Conservation (phyloP, 2,113 vertebrate species). For the Urocynchramus pylzowi region DNA sequence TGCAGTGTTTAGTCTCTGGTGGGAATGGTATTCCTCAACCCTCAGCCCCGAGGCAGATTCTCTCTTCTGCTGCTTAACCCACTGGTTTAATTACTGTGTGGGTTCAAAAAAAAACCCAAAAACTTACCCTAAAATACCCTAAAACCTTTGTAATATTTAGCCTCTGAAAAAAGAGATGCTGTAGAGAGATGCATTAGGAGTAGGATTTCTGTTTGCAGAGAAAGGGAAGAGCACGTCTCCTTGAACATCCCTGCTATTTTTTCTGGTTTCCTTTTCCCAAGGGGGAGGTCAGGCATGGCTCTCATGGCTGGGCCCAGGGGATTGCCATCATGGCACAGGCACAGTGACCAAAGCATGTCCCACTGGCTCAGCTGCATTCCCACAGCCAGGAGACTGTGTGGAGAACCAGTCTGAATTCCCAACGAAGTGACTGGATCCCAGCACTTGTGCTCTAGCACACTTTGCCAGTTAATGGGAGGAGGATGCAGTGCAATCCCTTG, state of each 20-base stretch:
- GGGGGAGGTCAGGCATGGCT: not conserved
- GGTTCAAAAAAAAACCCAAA: not conserved
- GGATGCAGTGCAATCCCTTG: fast-evolving
- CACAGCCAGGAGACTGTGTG: fast-evolving
- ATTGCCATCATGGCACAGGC: fast-evolving
- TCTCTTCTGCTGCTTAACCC: slow-evolving; percentile 11
- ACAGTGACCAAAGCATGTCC: fast-evolving
- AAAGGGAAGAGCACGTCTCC: not conserved
- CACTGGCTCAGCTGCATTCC: fast-evolving
- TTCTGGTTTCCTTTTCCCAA: not conserved
- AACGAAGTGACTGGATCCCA: fast-evolving
- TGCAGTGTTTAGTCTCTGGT: slow-evolving; percentile 65
- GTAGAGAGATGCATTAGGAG: fast-evolving
- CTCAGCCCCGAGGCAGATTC: slow-evolving; percentile 18
- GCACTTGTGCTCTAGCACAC: not conserved
- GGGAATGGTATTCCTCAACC: slow-evolving; percentile 39
- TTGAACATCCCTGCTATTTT: not conserved
- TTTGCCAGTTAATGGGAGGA: not conserved
- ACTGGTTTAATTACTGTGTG: slow-evolving; percentile 9
- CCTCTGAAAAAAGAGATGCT: not conserved
- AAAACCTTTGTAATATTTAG: not conserved
- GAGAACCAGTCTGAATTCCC: not conserved
- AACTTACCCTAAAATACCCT: not conserved
- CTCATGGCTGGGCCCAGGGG: not conserved
- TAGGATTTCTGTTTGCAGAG: not conserved